A percentile compares a stretch with the other conserved stretches of the same genome.
These are phyloP conservation scores for Bubo blakistoni DNA, from an alignment of 2,113 vertebrate species.

Conservation along the genomic window DNA sequence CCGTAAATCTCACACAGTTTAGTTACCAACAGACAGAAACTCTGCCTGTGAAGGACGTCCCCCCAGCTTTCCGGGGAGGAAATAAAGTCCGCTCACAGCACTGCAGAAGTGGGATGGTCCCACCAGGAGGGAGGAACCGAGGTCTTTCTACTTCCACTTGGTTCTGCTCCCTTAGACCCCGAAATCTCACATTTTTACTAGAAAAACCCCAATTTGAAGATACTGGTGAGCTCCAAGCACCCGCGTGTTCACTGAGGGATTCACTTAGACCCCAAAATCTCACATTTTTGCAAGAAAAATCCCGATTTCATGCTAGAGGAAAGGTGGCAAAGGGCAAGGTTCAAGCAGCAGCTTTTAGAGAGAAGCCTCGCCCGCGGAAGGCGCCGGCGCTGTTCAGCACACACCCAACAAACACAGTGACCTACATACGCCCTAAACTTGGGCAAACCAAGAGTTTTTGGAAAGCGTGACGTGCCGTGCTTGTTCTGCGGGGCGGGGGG, in stretches of 20 bases:
- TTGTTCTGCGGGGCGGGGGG: no score
- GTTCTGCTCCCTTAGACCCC: neutral
- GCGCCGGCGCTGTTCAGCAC: fast-evolving
- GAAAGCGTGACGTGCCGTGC: fast-evolving
- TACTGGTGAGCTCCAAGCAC: no score
- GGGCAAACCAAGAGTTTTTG: neutral
- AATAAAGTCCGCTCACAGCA: neutral
- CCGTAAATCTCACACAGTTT: neutral
- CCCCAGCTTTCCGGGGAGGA: neutral
- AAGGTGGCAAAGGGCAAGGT: neutral
- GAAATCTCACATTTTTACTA: no score
- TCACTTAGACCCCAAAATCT: no score
- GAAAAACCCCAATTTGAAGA: no score
- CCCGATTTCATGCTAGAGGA: no score
- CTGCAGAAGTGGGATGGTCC: neutral
- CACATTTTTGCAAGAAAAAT: no score
- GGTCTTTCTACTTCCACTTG: neutral
- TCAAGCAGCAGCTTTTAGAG: neutral
- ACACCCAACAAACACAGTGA: neutral
- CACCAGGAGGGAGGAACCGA: neutral
- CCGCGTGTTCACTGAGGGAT: no score
- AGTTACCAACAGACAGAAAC: neutral
- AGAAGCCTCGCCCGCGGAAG: neutral
- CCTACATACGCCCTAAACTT: neutral
- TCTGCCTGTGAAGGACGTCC: neutral